Evolutionary conservation across 1,140 invertebrate genomes (phyloP).

Genomic region (Drosophila nebulosa): DNA sequence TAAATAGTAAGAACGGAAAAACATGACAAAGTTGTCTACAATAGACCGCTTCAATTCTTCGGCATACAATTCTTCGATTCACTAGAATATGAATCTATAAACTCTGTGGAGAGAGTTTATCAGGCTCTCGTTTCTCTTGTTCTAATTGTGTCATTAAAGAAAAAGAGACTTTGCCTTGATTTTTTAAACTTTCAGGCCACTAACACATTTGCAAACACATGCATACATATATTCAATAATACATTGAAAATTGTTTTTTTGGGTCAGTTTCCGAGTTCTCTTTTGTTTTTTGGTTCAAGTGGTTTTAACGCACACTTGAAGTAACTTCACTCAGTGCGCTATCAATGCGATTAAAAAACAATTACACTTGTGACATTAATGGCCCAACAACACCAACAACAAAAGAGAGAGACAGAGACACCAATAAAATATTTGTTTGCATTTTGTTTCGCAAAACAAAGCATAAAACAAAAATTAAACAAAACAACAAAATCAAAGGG

Average conservation of each 20-base stretch:
- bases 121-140: too few relatives aligned
- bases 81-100: too few relatives aligned
- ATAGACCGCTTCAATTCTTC: too few relatives aligned
- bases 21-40: neutral
- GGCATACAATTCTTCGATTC: too few relatives aligned
- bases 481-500: neutral
- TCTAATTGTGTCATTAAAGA: slow-evolving; percentile 5
- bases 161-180: slow-evolving; percentile 29
- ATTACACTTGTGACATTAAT: slow-evolving; percentile 77
- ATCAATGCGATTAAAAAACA: slow-evolving; percentile 78
- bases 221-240: neutral
- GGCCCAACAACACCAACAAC: slow-evolving; percentile 23
- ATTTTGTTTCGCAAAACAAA: slow-evolving; percentile 11
- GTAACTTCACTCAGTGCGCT: slow-evolving; percentile 62
- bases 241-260: slow-evolving; percentile 56
- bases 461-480: neutral
- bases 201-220: neutral
- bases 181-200: slow-evolving; percentile 6
- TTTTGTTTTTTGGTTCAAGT: slow-evolving; percentile 35
- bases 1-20: neutral
- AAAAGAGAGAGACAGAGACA: too few relatives aligned
- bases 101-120: too few relatives aligned
- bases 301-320: slow-evolving; percentile 68
- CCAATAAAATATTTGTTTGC: slow-evolving; percentile 3
- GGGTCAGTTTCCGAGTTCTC: slow-evolving; percentile 56